Evolutionary conservation across 2,888 invertebrate species (phyloP).

Genomic region (Eilema depressum): DNA sequence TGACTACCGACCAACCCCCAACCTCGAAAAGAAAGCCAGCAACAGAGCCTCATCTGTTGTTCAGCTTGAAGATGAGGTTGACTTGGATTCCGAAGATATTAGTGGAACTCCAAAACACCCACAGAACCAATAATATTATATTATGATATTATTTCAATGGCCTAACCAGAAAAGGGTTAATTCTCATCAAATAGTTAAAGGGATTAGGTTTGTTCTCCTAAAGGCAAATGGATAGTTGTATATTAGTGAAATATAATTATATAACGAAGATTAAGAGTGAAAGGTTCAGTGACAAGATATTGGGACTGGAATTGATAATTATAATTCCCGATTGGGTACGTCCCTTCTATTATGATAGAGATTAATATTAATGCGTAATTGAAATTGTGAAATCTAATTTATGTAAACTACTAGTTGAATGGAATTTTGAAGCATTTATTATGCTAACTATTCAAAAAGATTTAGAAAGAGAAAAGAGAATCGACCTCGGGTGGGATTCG

Average conservation of each 20-base stretch:
- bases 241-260: constrained; percentile 42
- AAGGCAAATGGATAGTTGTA: constrained; percentile 33
- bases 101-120: no score
- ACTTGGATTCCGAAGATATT: no score
- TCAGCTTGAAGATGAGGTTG: no score
- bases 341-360: constrained; percentile 55
- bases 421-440: no score
- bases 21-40: no score
- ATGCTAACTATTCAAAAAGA: no score
- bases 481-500: no score
- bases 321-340: constrained; percentile 60
- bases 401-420: background rate
- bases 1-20: no score
- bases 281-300: constrained; percentile 58
- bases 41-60: no score
- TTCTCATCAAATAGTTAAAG: constrained; percentile 26
- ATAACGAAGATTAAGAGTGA: constrained; percentile 48
- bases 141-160: constrained; percentile 16
- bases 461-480: no score
- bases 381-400: constrained; percentile 55
- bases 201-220: constrained; percentile 34
- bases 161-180: constrained; percentile 27
- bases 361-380: constrained; percentile 67
- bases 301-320: constrained; percentile 66
- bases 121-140: no score